phyloP scores from a whole-genome alignment of 2,113 vertebrate species.

The Oryctolagus cuniculus region DNA sequence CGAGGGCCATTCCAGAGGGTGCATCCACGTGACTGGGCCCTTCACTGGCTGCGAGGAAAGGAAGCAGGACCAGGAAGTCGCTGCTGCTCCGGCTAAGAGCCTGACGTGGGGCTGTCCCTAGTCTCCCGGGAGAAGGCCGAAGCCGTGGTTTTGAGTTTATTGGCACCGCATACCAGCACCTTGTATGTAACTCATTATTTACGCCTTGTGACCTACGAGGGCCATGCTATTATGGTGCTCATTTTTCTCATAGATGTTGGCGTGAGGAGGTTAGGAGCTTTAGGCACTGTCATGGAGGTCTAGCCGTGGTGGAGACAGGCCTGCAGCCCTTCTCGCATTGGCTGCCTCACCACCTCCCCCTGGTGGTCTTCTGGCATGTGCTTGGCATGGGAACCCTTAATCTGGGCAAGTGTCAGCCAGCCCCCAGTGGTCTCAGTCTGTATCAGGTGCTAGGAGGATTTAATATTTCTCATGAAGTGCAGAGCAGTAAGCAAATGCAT shows the following conservation, averaged over 20 bases:
- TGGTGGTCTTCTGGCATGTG: neutral
- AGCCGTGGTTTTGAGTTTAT: neutral
- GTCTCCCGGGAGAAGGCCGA: neutral
- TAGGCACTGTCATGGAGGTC: too few relatives aligned
- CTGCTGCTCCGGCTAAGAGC: neutral
- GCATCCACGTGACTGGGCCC: neutral
- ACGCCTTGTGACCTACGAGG: neutral
- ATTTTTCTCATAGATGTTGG: neutral
- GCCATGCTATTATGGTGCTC: neutral
- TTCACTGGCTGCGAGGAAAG: neutral
- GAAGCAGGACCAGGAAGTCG: neutral
- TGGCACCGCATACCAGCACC: neutral
- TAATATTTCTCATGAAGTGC: neutral
- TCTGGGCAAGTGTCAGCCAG: neutral
- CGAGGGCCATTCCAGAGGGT: neutral
- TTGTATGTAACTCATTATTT: neutral
- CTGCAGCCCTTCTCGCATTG: neutral
- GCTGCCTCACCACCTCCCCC: neutral
- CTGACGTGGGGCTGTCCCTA: neutral
- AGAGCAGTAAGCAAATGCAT: neutral
- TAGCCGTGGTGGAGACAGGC: neutral
- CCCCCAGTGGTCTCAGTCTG: neutral
- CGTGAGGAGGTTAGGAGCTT: neutral
- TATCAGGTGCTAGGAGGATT: neutral
- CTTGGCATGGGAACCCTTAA: neutral